phyloP scores from a whole-genome alignment of 2,113 vertebrate genomes.

The Epinephelus fuscoguttatus region DNA sequence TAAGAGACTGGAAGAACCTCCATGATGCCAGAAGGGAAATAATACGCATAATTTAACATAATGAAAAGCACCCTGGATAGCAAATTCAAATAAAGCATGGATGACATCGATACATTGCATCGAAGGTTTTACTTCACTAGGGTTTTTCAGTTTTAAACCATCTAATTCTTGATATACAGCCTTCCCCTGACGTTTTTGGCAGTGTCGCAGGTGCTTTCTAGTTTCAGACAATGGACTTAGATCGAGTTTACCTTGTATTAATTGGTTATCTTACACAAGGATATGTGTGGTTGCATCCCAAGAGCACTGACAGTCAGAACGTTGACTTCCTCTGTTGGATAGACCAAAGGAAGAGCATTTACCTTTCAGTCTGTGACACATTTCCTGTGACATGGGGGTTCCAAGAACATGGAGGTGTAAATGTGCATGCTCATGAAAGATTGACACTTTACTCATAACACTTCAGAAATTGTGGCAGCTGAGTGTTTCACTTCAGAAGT shows the following conservation, averaged over 20 bases:
- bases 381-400: slow-evolving; percentile 9
- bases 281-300: not conserved
- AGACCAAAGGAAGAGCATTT: not conserved
- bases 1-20: no score
- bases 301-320: not conserved
- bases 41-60: no score
- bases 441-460: slow-evolving; percentile 19
- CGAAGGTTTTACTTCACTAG: no score
- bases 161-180: not conserved
- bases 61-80: no score
- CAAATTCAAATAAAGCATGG: no score
- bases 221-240: not conserved
- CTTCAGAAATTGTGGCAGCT: slow-evolving; percentile 18
- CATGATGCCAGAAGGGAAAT: no score
- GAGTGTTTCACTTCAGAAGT: slow-evolving; percentile 49
- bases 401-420: not conserved
- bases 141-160: no score
- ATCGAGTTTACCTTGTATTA: not conserved
- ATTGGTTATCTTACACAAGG: not conserved
- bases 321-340: not conserved
- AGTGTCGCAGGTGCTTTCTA: not conserved
- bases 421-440: not conserved
- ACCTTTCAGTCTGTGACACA: not conserved
- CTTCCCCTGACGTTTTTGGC: not conserved
- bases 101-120: no score